Percentiles rank a stretch among this genome's conserved stretches.
Conservation (phyloP, 2,797 vertebrate species). For the Acropternis orthonyx region DNA sequence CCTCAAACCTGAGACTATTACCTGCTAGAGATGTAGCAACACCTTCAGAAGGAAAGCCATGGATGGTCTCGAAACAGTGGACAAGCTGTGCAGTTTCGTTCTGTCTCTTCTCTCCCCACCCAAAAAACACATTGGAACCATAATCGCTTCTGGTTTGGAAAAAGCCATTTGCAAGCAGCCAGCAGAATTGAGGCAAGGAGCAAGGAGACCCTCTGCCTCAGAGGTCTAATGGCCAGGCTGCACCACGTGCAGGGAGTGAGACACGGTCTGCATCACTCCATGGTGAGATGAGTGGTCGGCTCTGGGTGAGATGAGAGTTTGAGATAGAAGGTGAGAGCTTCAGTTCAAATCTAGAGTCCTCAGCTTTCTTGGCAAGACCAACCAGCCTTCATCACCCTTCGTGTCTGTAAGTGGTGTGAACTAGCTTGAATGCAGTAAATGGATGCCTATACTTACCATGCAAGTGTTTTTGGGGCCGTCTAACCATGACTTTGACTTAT, state of each 20-base stretch:
- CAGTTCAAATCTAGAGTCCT: background rate
- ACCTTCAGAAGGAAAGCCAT: background rate
- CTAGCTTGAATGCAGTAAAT: background rate
- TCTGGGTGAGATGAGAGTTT: background rate
- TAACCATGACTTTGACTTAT: background rate
- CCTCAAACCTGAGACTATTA: background rate
- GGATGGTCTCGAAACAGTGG: background rate
- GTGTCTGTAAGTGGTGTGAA: rapidly evolving
- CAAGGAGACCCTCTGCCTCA: background rate
- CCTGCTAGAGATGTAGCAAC: background rate
- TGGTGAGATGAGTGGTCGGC: background rate
- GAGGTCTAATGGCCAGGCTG: background rate
- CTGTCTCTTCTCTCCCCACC: background rate
- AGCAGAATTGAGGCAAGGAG: background rate
- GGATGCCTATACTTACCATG: background rate
- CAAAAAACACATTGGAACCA: background rate
- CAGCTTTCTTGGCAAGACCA: background rate
- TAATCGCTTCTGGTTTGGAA: background rate
- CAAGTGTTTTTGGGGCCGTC: background rate
- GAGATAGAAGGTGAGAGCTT: background rate
- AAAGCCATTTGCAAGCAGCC: background rate
- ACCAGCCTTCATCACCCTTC: background rate
- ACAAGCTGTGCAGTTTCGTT: background rate
- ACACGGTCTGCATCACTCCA: rapidly evolving
- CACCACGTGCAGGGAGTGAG: too few species aligned